Conservation (phyloP, 2,888 invertebrate species). For the Diloba caeruleocephala region DNA sequence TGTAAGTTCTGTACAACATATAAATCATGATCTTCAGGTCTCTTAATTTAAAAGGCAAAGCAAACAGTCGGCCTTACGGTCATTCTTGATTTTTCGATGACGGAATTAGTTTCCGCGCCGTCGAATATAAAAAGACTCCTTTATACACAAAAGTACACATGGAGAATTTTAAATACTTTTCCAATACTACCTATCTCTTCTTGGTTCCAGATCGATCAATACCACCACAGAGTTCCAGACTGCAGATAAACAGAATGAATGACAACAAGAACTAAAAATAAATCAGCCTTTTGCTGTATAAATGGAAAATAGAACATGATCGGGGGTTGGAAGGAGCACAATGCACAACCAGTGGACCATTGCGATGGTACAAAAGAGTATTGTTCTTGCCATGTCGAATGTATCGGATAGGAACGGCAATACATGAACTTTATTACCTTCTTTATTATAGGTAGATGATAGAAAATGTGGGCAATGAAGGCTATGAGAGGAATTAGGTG, state of each 20-base stretch:
- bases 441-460: conserved; percentile 59
- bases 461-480: conserved; percentile 36
- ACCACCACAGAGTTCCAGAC: conserved; percentile 34
- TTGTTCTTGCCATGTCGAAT: conserved; percentile 85
- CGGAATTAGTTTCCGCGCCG: no score
- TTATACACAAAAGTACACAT: no score
- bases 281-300: conserved; percentile 70
- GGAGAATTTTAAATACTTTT: no score
- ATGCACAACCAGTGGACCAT: conserved; percentile 78
- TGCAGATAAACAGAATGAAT: conserved; percentile 49
- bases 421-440: conserved; percentile 76
- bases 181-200: neutral
- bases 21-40: no score
- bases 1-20: no score
- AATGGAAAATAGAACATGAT: conserved; percentile 80
- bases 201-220: conserved; percentile 30
- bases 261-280: conserved; percentile 65
- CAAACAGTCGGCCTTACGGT: no score
- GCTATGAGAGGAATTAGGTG: conserved; percentile 20
- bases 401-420: conserved; percentile 78
- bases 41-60: no score
- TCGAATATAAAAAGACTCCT: no score
- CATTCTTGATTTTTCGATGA: no score
- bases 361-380: conserved; percentile 79
- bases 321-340: conserved; percentile 75